These are phyloP conservation scores for Linyphia triangularis DNA, from an alignment of 2,888 invertebrate species.

Conservation along the genomic window DNA sequence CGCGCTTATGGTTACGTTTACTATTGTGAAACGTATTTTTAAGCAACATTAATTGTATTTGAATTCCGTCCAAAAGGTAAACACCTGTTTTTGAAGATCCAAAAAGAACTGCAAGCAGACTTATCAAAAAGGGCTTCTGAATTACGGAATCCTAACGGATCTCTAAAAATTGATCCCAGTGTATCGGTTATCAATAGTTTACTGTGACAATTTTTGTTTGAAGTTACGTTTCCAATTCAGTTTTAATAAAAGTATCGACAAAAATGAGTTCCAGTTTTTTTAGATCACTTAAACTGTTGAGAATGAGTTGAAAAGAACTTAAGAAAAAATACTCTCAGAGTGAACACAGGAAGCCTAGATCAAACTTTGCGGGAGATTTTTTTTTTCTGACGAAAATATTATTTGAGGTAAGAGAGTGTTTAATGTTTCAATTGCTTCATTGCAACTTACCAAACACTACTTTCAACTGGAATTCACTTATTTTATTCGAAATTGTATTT, in stretches of 20 bases:
- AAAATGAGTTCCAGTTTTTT: not conserved
- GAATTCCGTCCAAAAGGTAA: too few species aligned
- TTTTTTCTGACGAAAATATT: too few species aligned
- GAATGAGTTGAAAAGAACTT: not conserved
- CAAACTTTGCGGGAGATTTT: too few species aligned
- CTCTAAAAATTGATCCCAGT: constrained; percentile 19
- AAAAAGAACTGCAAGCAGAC: not conserved
- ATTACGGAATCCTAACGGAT: not conserved
- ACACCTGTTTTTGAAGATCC: not conserved
- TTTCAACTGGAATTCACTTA: too few species aligned
- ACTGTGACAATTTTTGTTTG: constrained; percentile 21
- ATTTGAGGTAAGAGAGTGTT: too few species aligned
- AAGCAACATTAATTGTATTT: not conserved
- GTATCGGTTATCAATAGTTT: constrained; percentile 30
- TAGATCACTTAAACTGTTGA: not conserved
- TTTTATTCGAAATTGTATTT: too few species aligned
- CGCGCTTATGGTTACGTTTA: too few species aligned
- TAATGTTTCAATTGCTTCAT: too few species aligned
- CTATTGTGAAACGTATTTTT: too few species aligned
- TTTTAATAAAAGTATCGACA: constrained; percentile 12
- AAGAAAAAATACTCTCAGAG: not conserved
- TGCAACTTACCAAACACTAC: too few species aligned
- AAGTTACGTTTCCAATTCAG: constrained; percentile 7
- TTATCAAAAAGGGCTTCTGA: not conserved
- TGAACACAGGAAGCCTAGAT: not conserved